Base-by-base conservation (phyloP, 2,888 invertebrate genomes). In the Yponomeuta malinellus region DNA sequence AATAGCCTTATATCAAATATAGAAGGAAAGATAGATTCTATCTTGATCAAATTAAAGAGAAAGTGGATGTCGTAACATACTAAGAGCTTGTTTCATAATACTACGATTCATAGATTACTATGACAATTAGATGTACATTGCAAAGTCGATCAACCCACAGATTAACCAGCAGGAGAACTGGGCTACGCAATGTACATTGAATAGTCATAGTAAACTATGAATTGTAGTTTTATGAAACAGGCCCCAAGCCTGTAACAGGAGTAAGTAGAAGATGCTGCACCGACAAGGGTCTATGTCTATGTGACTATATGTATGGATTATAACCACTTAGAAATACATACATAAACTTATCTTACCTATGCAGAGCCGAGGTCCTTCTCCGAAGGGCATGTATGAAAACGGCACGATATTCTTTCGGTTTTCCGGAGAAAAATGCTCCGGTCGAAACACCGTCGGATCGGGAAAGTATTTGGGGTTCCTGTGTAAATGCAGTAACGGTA, bases 341-440 rank as follows among this genome's bases (percentile, higher is more conserved):
- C 29, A 31, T 29, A 64, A 10, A 64, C n/a, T 5, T 31, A 63
- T 67, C 69, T 73, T 71, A 74, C 74, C 74, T 15, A 73, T 72
- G 23, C 74, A 74, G 12, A 71, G 71, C 23, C 74, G 71, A 2
- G 74, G 73, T 37, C 74, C 74, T 63, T 72, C 71, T 6, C 74
- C 74, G 71, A 73, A 73, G 1, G 74, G 73, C 12, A 74, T 6
- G 48, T 73, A 73, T 37, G 73, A 70, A 37, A 48, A 72, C 15
- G 71, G 71, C 10, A 68, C 65, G 29, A 73, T 72, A 2, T 71
- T 71, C 4, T 63, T 29, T 52, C 66, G 71, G n/a, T 73, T 73
- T 29, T 73, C 73, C 0, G 72, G 70, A 8, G 73, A 68, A 69
- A 74, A 74, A 52, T 74, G 67, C 10, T 73, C 74, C 1, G 74